These are phyloP conservation scores for Amazonetta brasiliensis DNA, from an alignment of 2,797 vertebrate species.

Conservation along the genomic window DNA sequence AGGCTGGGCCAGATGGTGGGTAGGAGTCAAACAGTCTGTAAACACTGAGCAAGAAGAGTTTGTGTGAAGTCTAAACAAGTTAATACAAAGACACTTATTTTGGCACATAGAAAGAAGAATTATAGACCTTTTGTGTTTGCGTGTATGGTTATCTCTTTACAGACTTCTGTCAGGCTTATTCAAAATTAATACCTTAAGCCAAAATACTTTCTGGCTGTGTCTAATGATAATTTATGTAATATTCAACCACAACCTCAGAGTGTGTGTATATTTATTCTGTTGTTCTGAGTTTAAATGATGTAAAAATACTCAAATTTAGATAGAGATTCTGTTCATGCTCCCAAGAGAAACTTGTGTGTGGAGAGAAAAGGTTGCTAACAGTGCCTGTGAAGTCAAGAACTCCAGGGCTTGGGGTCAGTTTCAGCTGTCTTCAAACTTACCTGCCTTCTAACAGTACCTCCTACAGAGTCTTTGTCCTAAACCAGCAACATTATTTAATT, in stretches of 20 bases:
- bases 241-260: not conserved
- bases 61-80: slow-evolving; percentile 41
- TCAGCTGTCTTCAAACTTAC: not conserved
- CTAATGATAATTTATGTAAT: not conserved
- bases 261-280: not conserved
- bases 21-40: slow-evolving; percentile 44
- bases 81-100: slow-evolving; percentile 17
- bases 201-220: not conserved
- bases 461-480: not conserved
- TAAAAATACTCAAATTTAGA: not conserved
- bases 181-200: not conserved
- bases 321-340: not conserved
- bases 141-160: not conserved
- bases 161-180: not conserved
- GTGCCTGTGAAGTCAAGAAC: not conserved
- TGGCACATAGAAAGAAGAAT: not conserved
- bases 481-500: not conserved
- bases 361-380: not conserved
- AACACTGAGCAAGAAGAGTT: slow-evolving; percentile 29
- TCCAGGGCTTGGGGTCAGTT: not conserved
- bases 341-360: not conserved
- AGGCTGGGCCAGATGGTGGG: not conserved
- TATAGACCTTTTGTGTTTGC: not conserved
- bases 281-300: not conserved
- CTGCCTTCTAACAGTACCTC: not conserved